These are phyloP conservation scores for Epinephelus malabaricus DNA, from an alignment of 2,797 vertebrate species.

Conservation along the genomic window DNA sequence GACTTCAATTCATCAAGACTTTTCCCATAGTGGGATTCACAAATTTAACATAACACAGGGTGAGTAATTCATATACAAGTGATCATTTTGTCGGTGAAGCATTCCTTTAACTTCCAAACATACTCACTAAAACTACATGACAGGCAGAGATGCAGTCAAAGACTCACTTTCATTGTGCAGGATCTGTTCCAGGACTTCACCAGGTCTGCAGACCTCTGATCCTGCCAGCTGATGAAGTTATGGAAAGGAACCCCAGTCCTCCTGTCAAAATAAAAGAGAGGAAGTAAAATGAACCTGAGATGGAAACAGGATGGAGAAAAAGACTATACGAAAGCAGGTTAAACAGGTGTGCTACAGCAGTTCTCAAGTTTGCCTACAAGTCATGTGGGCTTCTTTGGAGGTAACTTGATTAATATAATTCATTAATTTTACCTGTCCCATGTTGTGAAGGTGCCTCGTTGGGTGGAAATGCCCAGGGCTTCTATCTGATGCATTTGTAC, in stretches of 20 bases:
- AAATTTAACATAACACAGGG: no score
- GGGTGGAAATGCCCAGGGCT: conserved; percentile 94
- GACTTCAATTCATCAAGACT: no score
- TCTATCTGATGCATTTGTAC: conserved; percentile 91
- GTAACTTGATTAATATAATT: not conserved
- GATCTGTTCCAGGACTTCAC: conserved; percentile 94
- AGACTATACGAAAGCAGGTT: not conserved
- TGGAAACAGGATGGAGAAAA: not conserved
- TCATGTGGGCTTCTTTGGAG: not conserved
- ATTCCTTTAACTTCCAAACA: not conserved
- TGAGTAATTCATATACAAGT: no score
- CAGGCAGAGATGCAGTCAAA: not conserved
- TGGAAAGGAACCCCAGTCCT: conserved; percentile 94
- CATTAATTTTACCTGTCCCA: conserved; percentile 90
- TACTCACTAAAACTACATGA: not conserved
- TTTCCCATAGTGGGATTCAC: no score
- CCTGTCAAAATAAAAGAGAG: conserved; percentile 77
- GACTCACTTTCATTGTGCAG: conserved; percentile 90
- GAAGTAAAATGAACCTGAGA: not conserved
- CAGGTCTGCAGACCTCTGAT: conserved; percentile 90
- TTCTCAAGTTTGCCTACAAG: not conserved
- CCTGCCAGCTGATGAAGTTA: conserved; percentile 99
- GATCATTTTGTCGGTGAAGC: no score
- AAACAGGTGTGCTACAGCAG: not conserved
- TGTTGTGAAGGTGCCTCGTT: conserved; percentile 94